Base-by-base conservation (phyloP, 2,888 invertebrate species). In the Acanthococcus lagerstroemiae region DNA sequence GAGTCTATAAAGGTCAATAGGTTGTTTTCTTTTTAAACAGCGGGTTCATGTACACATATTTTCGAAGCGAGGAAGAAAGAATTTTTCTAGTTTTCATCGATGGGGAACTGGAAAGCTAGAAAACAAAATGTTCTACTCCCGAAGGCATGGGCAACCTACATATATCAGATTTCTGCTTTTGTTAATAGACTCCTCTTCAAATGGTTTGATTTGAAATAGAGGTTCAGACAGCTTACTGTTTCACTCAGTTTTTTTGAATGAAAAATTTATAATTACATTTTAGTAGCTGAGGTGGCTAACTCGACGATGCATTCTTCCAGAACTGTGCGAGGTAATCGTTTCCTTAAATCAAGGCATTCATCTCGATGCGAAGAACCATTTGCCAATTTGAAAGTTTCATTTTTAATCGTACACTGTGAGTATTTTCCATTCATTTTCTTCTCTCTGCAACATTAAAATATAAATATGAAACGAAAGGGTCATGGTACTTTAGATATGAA, bases 281-380 rank as follows among this genome's bases (percentile, higher is more conserved):
- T 56, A 26, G 17, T 9, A n/a, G 66, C 55, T 15, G 46, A 46
- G 24, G 55, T 45, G 12, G 68, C 67, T 24, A 72, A 69, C 66
- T 71, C 70, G 26, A 72, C 70, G 17, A 71, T 71, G 48, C 72
- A 72, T 54, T 72, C 72, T 9, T 71, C 70, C 5, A 72, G 67
- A n/a, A 72, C 65, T 17, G 70, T 70, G 22, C 71, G 70, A 6
- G 72, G 72, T 25, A 72, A 68, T 57, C 70, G 67, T 48, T 61
- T 60, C 52, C 65, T 68, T 9, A 69, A 61, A 25, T 60, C 56
- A 19, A 66, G 30, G 24, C 46, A 56, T 21, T 57, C 57, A 15
- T 27, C 21, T n/a, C 22, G n/a, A 21, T 24, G 52, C 12, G 30
- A 19, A 1, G 24, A 19, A 9, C 52, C 17, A 37, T 27, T 22